Conservation (phyloP, 2,888 invertebrate species). For the Diloba caeruleocephala region DNA sequence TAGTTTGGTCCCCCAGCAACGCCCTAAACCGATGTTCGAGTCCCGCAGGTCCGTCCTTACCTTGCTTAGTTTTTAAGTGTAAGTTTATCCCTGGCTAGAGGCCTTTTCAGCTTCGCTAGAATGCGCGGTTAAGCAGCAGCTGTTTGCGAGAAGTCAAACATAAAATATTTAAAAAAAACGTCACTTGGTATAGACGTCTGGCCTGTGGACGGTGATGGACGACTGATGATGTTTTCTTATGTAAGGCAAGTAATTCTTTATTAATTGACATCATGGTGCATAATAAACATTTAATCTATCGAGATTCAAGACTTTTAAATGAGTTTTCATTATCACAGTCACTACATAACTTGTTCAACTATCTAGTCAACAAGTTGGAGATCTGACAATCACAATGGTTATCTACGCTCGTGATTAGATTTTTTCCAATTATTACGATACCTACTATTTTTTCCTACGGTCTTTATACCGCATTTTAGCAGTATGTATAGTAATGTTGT, state of each 20-base stretch:
- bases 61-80: too few relatives aligned
- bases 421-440: slow-evolving; percentile 43
- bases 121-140: too few relatives aligned
- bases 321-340: slow-evolving; percentile 27
- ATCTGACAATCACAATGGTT: slow-evolving; percentile 43
- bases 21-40: too few relatives aligned
- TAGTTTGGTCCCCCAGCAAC: too few relatives aligned
- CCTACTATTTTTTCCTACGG: slow-evolving; percentile 33
- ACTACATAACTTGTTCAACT: slow-evolving; percentile 16
- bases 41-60: too few relatives aligned
- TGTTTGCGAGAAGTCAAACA: too few relatives aligned
- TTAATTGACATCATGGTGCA: background rate
- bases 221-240: too few relatives aligned
- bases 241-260: slow-evolving; percentile 1
- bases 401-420: slow-evolving; percentile 34
- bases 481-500: slow-evolving; percentile 15
- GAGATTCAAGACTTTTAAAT: slow-evolving; percentile 30
- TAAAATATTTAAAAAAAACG: too few relatives aligned
- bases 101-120: too few relatives aligned
- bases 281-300: slow-evolving; percentile 11
- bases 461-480: slow-evolving; percentile 41
- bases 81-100: too few relatives aligned
- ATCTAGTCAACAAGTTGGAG: slow-evolving; percentile 19
- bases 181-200: too few relatives aligned
- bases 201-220: too few relatives aligned